Conservation (phyloP, 1,140 invertebrate genomes). For the Akabosia matsudoensis region DNA sequence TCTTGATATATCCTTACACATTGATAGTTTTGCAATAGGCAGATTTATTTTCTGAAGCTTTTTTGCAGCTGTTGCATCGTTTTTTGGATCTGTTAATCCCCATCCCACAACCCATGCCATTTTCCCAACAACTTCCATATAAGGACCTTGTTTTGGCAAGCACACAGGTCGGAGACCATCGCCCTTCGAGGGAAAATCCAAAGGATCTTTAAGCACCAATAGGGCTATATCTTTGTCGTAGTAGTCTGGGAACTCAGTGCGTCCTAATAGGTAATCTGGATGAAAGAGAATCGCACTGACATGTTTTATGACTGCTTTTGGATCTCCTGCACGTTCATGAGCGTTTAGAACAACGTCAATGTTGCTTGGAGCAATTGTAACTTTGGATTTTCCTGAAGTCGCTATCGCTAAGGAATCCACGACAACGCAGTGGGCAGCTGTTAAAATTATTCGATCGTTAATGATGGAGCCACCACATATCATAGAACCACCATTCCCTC, state of each 20-base stretch:
- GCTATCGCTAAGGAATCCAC: neutral
- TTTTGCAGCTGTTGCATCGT: neutral
- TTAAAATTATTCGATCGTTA: neutral
- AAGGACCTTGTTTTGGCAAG: neutral
- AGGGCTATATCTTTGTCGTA: neutral
- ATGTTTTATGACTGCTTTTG: neutral
- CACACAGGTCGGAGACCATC: neutral
- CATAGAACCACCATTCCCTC: neutral
- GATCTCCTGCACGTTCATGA: neutral
- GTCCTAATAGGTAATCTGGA: neutral
- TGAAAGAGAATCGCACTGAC: neutral
- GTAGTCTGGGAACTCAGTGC: neutral
- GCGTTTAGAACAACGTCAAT: neutral
- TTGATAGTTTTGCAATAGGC: neutral
- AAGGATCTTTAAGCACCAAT: neutral
- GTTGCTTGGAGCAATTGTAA: neutral
- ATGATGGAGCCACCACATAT: neutral
- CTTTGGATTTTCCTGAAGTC: neutral
- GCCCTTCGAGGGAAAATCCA: neutral
- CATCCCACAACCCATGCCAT: neutral
- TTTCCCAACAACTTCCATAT: neutral
- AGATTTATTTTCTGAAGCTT: neutral
- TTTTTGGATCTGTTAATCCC: neutral
- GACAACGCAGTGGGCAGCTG: neutral
- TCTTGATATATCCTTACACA: neutral